Conservation (phyloP, 2,797 vertebrate species). For the Psittacula echo region DNA sequence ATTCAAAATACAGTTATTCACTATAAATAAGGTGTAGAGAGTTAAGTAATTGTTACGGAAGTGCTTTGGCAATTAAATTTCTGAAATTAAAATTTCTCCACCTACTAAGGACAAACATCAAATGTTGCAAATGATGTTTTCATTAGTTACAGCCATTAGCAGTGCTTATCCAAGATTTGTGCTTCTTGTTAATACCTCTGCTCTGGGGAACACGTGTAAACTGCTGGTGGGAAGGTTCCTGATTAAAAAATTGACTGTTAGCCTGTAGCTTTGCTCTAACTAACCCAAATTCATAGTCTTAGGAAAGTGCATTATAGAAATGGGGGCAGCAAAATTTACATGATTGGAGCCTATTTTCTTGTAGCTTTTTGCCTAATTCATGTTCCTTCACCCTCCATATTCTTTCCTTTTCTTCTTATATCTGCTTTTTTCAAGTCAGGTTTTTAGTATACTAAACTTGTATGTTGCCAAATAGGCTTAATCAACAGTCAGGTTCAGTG, state of each 20-base stretch:
- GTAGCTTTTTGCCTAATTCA: neutral
- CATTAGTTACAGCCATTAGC: neutral
- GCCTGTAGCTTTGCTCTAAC: neutral
- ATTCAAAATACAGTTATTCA: neutral
- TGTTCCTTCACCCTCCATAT: neutral
- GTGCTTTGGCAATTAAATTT: neutral
- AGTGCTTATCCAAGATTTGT: neutral
- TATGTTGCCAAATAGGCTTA: neutral
- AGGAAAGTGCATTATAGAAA: fast-evolving
- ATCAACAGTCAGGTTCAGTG: neutral
- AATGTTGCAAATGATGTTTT: neutral
- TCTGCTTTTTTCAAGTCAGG: neutral
- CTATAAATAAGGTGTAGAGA: neutral
- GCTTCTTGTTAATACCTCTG: neutral
- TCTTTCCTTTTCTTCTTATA: neutral
- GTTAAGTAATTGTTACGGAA: neutral
- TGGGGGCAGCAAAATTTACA: neutral
- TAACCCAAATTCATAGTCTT: neutral
- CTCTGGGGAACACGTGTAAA: neutral
- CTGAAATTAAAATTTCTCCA: neutral
- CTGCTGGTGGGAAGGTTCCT: neutral
- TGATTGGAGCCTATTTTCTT: neutral
- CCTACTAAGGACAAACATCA: neutral
- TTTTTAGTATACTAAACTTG: neutral
- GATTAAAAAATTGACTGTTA: neutral